phyloP scores from a whole-genome alignment of 2,113 vertebrate species.

The Myiagra hebetior region DNA sequence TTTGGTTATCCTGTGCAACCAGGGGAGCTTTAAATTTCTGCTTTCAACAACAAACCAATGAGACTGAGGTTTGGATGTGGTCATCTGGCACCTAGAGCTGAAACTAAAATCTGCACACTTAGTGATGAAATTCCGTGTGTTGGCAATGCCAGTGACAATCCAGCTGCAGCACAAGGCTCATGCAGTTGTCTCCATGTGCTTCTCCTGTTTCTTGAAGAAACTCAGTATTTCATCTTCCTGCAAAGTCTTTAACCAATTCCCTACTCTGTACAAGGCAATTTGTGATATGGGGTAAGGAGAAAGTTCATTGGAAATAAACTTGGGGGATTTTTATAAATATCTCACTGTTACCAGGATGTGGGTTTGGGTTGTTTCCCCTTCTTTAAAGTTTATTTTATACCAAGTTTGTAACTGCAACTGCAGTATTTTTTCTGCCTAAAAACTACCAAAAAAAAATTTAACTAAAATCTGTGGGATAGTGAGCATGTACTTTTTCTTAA shows the following conservation, averaged over 20 bases:
- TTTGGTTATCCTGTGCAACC: background rate
- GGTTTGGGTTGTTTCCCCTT: background rate
- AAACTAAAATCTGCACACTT: background rate
- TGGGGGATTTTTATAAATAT: background rate
- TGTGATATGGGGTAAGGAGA: background rate
- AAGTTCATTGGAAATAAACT: background rate
- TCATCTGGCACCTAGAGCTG: background rate
- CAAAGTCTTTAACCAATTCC: background rate
- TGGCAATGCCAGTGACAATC: background rate
- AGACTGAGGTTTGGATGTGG: background rate
- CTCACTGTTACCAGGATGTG: background rate
- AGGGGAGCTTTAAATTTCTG: background rate
- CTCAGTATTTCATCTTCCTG: background rate
- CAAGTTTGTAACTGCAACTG: background rate
- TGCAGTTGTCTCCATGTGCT: background rate
- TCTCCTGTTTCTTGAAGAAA: background rate
- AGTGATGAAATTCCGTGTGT: background rate
- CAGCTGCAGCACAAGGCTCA: background rate
- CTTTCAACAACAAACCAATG: background rate
- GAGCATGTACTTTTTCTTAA: no score
- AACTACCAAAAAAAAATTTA: background rate
- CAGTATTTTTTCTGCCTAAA: background rate
- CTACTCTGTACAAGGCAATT: background rate
- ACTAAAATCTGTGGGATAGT: background rate
- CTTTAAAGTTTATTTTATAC: background rate